Base-by-base conservation (phyloP, 2,113 vertebrate species). In the Leptocoma aspasia region DNA sequence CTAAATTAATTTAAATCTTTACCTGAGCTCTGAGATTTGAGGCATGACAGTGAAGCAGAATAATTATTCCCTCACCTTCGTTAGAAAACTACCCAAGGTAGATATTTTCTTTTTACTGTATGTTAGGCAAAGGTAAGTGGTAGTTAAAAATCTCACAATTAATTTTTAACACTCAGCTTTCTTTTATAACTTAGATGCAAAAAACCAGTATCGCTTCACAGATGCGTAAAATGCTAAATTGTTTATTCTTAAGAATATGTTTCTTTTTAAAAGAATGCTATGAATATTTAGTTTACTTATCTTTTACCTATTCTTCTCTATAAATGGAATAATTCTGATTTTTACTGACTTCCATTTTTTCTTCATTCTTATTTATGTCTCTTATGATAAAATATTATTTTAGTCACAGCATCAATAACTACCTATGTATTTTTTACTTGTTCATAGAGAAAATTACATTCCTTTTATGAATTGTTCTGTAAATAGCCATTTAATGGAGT, bases 111-210 rank as follows among this genome's bases (percentile, higher is more conserved):
- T 97, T 97, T 96, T 97, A 96, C 71, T 95, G 71, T 86, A 63
- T 13, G 14, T 96, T 97, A 97, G 88, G 65, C 59, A 94, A 87
- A 95, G 33, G 83, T 90, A 97, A 96, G 76, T 92, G 56, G 90
- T 95, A 92, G 90, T 97, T 97, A 96, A 97, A 97, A 97, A 96
- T 93, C 84, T 93, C 89, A 93, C 90, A 94, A 94, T 92, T 96
- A 93, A 77, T 95, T 87, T 77, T 96, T 96, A 86, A 71, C 70
- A 94, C 76, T 95, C 71, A 54, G n/a, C 15, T 94, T 96, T 96
- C 64, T 96, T 87, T 97, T 88, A 95, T 84, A 97, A 59, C 60
- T 95, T 68, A 94, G 64, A 59, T 94, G 79, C 56, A 96, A 93
- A 93, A 78, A 65, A 44, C 2, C 61, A 64, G 12, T 81, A 57